Percentiles rank a stretch among this genome's conserved stretches.
phyloP scores from a whole-genome alignment of 2,113 vertebrate species.

The Scomber scombrus region DNA sequence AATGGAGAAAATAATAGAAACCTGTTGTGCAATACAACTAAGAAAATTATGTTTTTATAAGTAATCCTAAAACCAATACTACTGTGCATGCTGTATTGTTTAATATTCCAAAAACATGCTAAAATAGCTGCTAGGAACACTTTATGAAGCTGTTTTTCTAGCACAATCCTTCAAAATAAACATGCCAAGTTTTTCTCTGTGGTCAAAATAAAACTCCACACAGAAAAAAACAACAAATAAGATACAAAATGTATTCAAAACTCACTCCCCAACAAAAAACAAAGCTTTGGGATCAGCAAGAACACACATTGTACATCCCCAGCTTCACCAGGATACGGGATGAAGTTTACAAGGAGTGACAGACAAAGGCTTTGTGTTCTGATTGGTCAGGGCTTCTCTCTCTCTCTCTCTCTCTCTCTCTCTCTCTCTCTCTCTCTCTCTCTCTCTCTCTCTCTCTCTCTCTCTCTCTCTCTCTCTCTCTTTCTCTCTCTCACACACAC shows the following conservation, averaged over 20 bases:
- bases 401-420: not conserved
- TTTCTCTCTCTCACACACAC: too few species aligned
- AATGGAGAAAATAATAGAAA: too few species aligned
- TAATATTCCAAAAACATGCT: too few species aligned
- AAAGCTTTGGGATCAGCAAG: conserved; percentile 3
- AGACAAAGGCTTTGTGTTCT: conserved; percentile 45
- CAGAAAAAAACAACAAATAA: not conserved
- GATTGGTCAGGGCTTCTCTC: conserved; percentile 56
- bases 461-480: too few species aligned
- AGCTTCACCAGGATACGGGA: conserved; percentile 29
- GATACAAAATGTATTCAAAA: not conserved
- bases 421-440: not conserved
- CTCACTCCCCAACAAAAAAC: not conserved
- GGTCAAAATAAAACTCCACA: not conserved
- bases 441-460: too few species aligned
- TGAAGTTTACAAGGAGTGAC: conserved; percentile 66
- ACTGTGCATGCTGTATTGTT: too few species aligned
- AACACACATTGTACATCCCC: not conserved
- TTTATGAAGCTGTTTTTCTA: not conserved
- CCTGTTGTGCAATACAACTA: too few species aligned
- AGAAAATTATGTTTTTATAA: too few species aligned
- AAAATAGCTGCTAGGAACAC: not conserved
- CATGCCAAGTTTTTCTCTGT: not conserved
- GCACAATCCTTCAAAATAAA: not conserved
- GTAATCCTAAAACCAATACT: too few species aligned